Evolutionary conservation across 2,888 invertebrate species (phyloP), one percentile per base, ranked within the genome.

Genomic region (Drosophila melanocephala): DNA sequence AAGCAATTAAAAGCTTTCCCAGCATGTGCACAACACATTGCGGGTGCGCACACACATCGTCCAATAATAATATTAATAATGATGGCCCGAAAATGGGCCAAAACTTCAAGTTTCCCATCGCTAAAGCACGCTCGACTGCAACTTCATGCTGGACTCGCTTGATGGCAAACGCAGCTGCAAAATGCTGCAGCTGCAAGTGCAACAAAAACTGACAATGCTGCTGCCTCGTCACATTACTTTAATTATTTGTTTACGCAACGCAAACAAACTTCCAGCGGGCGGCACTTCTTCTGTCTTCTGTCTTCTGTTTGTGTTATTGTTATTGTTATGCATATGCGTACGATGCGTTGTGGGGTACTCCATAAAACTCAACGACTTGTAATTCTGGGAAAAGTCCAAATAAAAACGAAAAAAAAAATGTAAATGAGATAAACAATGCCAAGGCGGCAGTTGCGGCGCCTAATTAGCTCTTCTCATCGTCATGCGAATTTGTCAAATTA

Each of bases 401-500:
- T 47, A 60, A 50, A 35, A 60, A 35, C 30, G 14, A 5, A 16
- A 5, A 19, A 22, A 16, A 12, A 22, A 33, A 33, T 7, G 3
- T 10, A 16, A 37, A 37, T 28, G 6, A 57, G 6, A n/a, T 33
- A 66, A 62, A 68, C 76, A 64, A 67, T 67, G 70, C 71, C 83
- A 62, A 71, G 65, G 69, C 64, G 56, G 30, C 70, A 35, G 50
- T 67, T 32, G 69, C 39, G 79, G 75, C 85, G 86, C 88, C 90
- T 83, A 85, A 85, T 85, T 85, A 87, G 86, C 52, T 72, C 57
- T 30, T 44, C 60, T 37, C 65, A 51, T 44, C 60, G 88, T 90
- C 90, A 86, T 90, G 86, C 90, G 86, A 90, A 86, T 90, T 83
- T 88, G 87, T 86, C 90, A 86, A 88, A 90, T 90, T 90, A 88